Conservation (phyloP, 2,888 invertebrate species). For the Tetranychus truncatus region DNA sequence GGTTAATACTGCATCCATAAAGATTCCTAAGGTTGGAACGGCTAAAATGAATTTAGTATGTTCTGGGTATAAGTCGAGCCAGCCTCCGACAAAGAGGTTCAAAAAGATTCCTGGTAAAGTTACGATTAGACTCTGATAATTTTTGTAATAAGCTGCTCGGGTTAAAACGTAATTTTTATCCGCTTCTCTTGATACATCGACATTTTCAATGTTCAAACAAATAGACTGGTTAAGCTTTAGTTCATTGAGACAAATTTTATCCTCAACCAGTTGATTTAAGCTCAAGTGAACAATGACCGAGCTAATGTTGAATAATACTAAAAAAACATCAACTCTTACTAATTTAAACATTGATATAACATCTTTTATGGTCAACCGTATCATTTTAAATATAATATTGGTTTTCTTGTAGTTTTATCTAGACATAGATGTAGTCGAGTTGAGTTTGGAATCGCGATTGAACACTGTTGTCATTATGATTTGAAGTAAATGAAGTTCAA, state of each 20-base stretch:
- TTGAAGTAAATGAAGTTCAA: no score
- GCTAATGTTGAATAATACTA: no score
- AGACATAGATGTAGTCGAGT: no score
- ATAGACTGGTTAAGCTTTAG: neutral
- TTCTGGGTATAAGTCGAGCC: neutral
- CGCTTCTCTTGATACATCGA: neutral
- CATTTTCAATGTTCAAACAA: neutral
- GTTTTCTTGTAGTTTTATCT: no score
- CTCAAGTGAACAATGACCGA: neutral
- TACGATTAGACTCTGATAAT: neutral
- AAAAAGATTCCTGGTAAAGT: neutral
- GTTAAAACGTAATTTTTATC: neutral
- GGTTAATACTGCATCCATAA: neutral
- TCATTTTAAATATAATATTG: no score
- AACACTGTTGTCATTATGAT: no score
- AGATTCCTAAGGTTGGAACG: neutral
- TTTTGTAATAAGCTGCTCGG: neutral
- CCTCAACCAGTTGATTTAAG: neutral
- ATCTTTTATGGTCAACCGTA: no score
- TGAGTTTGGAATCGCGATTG: no score
- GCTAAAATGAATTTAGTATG: neutral
- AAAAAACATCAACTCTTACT: no score
- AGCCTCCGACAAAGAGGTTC: neutral
- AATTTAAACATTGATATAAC: no score
- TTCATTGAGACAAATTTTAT: neutral